Evolutionary conservation across 2,113 vertebrate genomes (phyloP).

Genomic region (Malurus cyaneus): DNA sequence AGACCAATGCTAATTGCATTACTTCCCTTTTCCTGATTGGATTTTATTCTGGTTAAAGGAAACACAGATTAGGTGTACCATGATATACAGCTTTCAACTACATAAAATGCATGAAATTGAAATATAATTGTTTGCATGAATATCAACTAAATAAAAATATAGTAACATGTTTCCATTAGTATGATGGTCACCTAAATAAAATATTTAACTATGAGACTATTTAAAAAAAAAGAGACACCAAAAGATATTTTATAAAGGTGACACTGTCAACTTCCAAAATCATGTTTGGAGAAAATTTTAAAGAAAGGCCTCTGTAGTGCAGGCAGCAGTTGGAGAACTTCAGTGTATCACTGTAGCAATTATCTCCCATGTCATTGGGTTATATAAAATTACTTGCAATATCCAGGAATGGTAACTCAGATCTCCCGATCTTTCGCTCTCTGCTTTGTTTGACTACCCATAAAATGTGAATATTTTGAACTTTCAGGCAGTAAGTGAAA

Average conservation of each 20-base stretch:
- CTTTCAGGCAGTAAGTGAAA: conserved; percentile 24
- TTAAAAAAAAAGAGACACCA: not conserved
- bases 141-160: not conserved
- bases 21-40: not conserved
- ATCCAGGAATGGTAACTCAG: not conserved
- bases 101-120: not conserved
- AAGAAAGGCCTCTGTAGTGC: not conserved
- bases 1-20: not conserved
- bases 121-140: not conserved
- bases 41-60: conserved; percentile 9
- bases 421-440: not conserved
- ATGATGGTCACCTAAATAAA: not conserved
- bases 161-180: not conserved
- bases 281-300: not conserved
- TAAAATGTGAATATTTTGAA: not conserved
- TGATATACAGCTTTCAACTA: not conserved
- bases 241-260: not conserved
- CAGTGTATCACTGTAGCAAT: not conserved
- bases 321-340: not conserved
- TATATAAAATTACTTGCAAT: not conserved
- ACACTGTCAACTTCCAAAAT: not conserved
- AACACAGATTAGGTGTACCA: not conserved
- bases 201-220: not conserved
- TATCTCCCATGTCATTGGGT: not conserved
- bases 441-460: not conserved